Evolutionary conservation across 30 jellyfish, hydroid and myxozoan species (phyloP), one percentile per base, ranked within the genome.

Genomic region (Phacellophora camtschatica): DNA sequence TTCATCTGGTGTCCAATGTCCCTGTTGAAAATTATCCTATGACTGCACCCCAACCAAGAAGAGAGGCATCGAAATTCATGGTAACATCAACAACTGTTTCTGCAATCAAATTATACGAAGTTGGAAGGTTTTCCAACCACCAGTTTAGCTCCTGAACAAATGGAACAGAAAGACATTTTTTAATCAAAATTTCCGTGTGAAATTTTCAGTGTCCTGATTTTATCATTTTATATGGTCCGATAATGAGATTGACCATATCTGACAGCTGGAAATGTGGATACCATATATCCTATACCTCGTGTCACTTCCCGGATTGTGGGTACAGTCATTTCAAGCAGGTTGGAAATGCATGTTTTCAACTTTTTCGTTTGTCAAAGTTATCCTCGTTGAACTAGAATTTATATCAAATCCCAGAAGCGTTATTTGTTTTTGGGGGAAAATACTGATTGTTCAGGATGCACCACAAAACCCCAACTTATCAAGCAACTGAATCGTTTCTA

Each of bases 31-130:
- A 29, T 3, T 53, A 69, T 37, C 59, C 43, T n/a, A 50, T 2
- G 31, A 54, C 68, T 31, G 74, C 58, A 71, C 94, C 94, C 94
- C 94, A 82, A 34, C 94, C 94, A 35, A 39, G 20, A 24, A 35
- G 33, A 1, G 94, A 82, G 49, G 94, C 94, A 82, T 82, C 94
- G 8, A 87, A 56, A 51, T 84, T 58, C 39, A 82, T 22, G 15
- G 49, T 67, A 11, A 51, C 33, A 66, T 45, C 78, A 49, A 73
- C 56, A 24, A 46, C 48, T 16, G 88, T 54, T 12, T 51, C 49
- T 9, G 22, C 70, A 7, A 39, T 46, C 33, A 8, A 20, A 53
- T 37, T 48, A 27, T 7, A 50, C 16, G 59, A 19, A 49, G 57
- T 37, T 27, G 19, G 23, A 24, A 68, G 16, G 70, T 66, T 66